Percentiles rank a stretch among this genome's conserved stretches.
phyloP scores from a whole-genome alignment of 2,888 invertebrate genomes.

The Chironomus tentans region DNA sequence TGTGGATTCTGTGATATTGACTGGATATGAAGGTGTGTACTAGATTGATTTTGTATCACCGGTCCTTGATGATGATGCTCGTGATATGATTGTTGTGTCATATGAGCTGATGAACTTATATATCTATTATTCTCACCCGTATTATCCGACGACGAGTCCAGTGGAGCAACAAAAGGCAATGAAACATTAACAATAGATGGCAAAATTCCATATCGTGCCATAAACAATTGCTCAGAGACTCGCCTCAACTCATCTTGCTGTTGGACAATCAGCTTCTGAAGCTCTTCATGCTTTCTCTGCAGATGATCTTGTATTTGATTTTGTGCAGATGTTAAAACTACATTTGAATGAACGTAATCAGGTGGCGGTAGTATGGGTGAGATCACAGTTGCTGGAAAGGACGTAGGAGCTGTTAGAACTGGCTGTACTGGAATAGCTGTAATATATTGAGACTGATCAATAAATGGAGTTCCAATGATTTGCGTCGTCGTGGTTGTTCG shows the following conservation, averaged over 20 bases:
- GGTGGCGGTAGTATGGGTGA: conserved; percentile 34
- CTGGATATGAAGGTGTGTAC: background rate
- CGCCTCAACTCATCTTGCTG: conserved; percentile 78
- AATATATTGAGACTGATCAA: conserved; percentile 47
- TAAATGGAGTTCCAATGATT: conserved; percentile 37
- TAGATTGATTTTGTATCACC: background rate
- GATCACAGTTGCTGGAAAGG: conserved; percentile 39
- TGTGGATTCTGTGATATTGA: background rate
- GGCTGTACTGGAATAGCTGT: conserved; percentile 52
- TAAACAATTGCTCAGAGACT: conserved; percentile 77
- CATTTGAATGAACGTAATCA: conserved; percentile 36
- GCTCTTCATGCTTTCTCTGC: conserved; percentile 74
- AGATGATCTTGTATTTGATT: conserved; percentile 60
- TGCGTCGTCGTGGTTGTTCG: conserved; percentile 29
- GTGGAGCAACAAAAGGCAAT: conserved; percentile 27
- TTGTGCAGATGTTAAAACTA: conserved; percentile 49
- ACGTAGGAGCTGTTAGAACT: conserved; percentile 43
- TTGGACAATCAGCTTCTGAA: conserved; percentile 73
- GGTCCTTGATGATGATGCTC: conserved; percentile 1
- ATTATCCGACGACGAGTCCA: conserved; percentile 15
- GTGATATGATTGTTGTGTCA: background rate
- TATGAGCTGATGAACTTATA: background rate
- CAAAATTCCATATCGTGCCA: conserved; percentile 67
- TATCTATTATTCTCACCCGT: background rate
- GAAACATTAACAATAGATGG: conserved; percentile 36